Conservation (phyloP, 2,888 invertebrate species). For the Volucella inanis region DNA sequence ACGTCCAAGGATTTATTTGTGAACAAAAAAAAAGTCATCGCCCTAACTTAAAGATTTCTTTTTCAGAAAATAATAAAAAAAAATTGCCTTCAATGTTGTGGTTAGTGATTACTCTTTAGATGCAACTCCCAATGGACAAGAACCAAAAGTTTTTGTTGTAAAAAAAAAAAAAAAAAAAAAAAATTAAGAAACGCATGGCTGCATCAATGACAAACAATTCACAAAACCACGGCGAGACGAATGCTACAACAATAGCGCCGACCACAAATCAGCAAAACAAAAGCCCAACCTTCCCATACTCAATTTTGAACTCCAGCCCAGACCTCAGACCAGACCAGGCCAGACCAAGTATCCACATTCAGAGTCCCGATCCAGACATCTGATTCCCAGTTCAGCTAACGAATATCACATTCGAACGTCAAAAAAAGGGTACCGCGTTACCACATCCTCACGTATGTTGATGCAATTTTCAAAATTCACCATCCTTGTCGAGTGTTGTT, state of each 20-base stretch:
- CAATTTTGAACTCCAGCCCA: too few species aligned
- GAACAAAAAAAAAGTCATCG: too few species aligned
- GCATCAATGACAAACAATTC: slow-evolving; percentile 34
- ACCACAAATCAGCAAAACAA: slow-evolving; percentile 61
- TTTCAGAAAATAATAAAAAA: too few species aligned
- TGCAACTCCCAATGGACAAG: too few species aligned
- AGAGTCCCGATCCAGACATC: slow-evolving; percentile 1
- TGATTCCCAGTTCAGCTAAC: slow-evolving; percentile 15
- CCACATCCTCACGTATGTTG: slow-evolving; percentile 63
- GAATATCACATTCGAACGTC: slow-evolving; percentile 9
- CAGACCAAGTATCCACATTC: too few species aligned
- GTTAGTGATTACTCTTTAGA: too few species aligned
- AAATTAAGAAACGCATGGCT: slow-evolving; percentile 32
- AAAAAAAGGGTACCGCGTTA: slow-evolving; percentile 31
- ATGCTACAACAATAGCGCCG: slow-evolving; percentile 36
- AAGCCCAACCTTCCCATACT: slow-evolving; percentile 36
- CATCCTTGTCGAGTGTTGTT: slow-evolving; percentile 7
- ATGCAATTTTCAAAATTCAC: slow-evolving; percentile 59
- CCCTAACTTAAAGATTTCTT: too few species aligned
- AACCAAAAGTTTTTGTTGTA: neutral
- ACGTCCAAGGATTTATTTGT: too few species aligned
- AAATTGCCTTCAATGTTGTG: too few species aligned
- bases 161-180: neutral
- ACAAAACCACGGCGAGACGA: slow-evolving; percentile 14
- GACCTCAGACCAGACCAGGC: too few species aligned